Evolutionary conservation across 2,113 vertebrate species (phyloP).

Genomic region (Agelaius tricolor): DNA sequence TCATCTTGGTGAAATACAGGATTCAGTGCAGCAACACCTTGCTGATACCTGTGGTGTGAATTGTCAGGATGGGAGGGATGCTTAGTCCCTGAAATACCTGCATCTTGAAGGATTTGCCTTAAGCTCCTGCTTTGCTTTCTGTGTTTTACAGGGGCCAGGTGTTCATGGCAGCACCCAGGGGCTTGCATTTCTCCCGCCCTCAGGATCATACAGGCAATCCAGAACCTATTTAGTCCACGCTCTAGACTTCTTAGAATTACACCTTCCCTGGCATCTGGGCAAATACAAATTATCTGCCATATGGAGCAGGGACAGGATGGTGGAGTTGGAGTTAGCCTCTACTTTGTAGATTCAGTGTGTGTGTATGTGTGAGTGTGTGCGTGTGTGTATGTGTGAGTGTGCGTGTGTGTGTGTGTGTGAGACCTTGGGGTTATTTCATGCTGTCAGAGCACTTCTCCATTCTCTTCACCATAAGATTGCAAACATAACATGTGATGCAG

Average conservation of each 20-base stretch:
- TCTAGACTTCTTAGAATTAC: neutral
- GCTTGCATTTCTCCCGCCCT: neutral
- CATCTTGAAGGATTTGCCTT: neutral
- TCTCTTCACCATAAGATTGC: neutral
- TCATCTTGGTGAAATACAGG: neutral
- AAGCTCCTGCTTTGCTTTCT: neutral
- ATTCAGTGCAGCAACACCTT: neutral
- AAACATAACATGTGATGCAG: neutral
- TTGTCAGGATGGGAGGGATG: accelerated
- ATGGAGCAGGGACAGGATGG: neutral
- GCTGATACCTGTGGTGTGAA: neutral
- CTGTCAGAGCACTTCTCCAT: neutral
- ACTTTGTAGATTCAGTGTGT: neutral
- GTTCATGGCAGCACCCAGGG: accelerated
- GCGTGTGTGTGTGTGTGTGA: too few species aligned
- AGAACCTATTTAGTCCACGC: neutral
- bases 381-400: too few species aligned
- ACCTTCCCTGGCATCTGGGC: neutral
- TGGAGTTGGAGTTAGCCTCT: neutral
- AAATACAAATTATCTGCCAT: neutral
- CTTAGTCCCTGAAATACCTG: neutral
- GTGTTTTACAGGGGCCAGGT: neutral
- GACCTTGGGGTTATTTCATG: neutral
- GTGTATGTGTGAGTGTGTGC: too few species aligned
- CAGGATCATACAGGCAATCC: neutral